Evolutionary conservation across 2,797 vertebrate genomes (phyloP).

Genomic region (Picus viridis): DNA sequence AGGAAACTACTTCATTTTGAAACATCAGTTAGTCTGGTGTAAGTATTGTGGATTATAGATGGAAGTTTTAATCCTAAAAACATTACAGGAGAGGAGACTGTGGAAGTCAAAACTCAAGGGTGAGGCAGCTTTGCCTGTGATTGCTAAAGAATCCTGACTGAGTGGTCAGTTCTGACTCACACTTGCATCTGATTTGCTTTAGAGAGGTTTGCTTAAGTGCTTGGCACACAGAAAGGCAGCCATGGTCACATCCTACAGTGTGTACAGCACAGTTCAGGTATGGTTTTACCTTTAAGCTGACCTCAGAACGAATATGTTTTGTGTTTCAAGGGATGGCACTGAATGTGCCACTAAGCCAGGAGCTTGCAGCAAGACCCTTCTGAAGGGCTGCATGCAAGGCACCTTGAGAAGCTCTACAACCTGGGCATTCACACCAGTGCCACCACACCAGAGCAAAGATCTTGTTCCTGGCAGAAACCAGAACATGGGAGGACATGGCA

Average conservation of each 20-base stretch:
- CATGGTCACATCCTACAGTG: background rate
- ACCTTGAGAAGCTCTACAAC: background rate
- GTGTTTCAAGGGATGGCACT: background rate
- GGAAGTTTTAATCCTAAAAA: background rate
- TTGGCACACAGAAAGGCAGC: constrained; percentile 53
- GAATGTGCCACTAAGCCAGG: background rate
- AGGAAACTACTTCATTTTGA: constrained; percentile 5
- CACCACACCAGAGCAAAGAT: background rate
- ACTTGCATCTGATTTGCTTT: background rate
- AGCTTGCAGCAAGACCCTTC: background rate
- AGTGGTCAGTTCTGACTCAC: background rate
- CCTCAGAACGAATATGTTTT: background rate
- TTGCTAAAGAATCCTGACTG: background rate
- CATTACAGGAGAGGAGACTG: constrained; percentile 14
- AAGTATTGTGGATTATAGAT: background rate
- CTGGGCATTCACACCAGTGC: background rate
- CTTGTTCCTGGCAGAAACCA: constrained; percentile 21
- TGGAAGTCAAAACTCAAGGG: background rate
- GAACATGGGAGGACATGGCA: background rate
- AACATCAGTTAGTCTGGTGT: constrained; percentile 15
- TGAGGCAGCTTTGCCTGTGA: background rate
- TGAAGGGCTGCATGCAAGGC: background rate
- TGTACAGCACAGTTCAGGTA: background rate
- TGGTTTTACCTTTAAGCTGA: background rate
- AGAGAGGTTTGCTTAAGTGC: constrained; percentile 23